phyloP scores from a whole-genome alignment of 2,888 invertebrate genomes.

The Caenorhabditis japonica region DNA sequence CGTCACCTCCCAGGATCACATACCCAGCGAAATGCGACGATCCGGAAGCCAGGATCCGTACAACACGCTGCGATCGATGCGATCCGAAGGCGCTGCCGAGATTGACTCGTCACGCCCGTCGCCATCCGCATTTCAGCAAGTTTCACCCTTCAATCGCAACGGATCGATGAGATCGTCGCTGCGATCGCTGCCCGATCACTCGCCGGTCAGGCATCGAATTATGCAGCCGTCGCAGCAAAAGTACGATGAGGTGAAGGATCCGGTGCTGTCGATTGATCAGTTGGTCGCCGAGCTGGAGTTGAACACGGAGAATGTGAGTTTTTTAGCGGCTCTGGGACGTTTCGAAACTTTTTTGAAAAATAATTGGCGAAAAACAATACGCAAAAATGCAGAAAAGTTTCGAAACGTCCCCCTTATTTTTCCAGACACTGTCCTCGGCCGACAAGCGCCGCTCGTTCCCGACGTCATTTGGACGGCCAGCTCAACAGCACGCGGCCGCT shows the following conservation, averaged over 20 bases:
- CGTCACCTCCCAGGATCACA: conserved; percentile 45
- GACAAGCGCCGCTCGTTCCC: conserved; percentile 69
- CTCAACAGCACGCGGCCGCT: conserved; percentile 21
- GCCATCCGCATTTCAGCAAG: conserved; percentile 66
- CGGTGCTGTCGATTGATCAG: conserved; percentile 72
- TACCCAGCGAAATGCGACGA: conserved; percentile 42
- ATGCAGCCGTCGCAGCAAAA: neutral
- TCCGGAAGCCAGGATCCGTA: conserved; percentile 67
- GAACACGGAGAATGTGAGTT: conserved; percentile 66
- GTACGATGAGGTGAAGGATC: conserved; percentile 56
- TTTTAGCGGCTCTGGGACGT: too few relatives aligned
- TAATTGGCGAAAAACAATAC: neutral
- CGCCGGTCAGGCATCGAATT: conserved; percentile 32
- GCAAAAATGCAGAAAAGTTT: neutral
- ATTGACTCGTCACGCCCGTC: conserved; percentile 50
- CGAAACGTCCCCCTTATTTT: too few relatives aligned
- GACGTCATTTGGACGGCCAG: conserved; percentile 44
- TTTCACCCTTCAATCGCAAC: conserved; percentile 47
- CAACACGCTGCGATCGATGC: conserved; percentile 62
- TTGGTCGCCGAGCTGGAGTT: conserved; percentile 75
- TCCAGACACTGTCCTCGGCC: conserved; percentile 40
- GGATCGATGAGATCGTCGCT: conserved; percentile 53
- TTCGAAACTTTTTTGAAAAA: neutral
- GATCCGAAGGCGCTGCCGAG: conserved; percentile 60
- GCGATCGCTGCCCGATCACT: conserved; percentile 60